These are phyloP conservation scores for Hirtodrosophila cameraria DNA, from an alignment of 2,888 invertebrate genomes.

Conservation along the genomic window DNA sequence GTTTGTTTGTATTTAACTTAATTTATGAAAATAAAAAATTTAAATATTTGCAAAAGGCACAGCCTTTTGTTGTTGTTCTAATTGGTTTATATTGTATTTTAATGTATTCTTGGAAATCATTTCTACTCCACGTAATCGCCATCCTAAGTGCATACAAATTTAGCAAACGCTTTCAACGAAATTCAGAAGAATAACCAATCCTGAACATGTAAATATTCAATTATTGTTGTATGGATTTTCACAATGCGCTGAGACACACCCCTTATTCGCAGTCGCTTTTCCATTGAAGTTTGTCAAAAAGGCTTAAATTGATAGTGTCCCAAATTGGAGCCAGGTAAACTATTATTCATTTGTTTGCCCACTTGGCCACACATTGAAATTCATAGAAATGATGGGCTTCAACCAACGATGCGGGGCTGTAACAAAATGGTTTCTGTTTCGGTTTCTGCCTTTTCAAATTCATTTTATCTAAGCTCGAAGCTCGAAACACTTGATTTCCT, in stretches of 20 bases:
- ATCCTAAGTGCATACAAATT: conserved; percentile 22
- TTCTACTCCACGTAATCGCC: conserved; percentile 27
- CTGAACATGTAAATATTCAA: conserved; percentile 55
- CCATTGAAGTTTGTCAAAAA: conserved; percentile 1
- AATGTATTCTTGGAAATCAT: conserved; percentile 10
- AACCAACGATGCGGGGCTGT: neutral
- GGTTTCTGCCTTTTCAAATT: conserved; percentile 6
- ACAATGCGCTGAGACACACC: too few relatives aligned
- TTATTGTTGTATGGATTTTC: conserved; percentile 26
- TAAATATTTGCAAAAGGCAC: neutral
- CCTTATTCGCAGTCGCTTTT: neutral
- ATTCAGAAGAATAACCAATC: conserved; percentile 2
- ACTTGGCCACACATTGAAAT: conserved; percentile 33
- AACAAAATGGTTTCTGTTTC: conserved; percentile 17
- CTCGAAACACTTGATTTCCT: conserved; percentile 10
- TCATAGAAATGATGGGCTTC: conserved; percentile 25
- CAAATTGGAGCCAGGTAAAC: conserved; percentile 1
- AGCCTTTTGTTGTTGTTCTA: neutral
- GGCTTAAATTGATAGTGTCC: conserved; percentile 4
- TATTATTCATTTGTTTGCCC: conserved; percentile 29
- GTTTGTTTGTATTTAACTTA: neutral
- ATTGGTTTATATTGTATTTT: neutral
- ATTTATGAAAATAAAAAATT: neutral
- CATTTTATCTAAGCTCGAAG: conserved; percentile 3
- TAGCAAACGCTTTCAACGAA: conserved; percentile 30